Percentiles rank a stretch among this genome's conserved stretches.
These are phyloP conservation scores for Hylomyscus alleni DNA, from an alignment of 2,797 vertebrate genomes.

Conservation along the genomic window DNA sequence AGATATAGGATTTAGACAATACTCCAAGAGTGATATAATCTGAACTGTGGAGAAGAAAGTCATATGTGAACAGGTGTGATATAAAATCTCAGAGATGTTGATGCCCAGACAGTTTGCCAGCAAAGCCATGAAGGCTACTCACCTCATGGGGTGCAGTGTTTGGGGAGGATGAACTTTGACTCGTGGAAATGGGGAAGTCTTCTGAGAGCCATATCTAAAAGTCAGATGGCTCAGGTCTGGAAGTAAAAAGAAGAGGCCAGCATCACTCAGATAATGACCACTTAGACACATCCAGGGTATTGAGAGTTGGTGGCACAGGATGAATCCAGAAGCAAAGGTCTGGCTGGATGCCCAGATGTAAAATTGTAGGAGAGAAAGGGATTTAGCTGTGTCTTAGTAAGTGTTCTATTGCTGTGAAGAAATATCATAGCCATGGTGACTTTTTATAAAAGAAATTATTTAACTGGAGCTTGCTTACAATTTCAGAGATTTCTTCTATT, in stretches of 20 bases:
- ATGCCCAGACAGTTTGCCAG: too few species aligned
- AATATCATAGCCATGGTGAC: not conserved
- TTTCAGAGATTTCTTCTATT: not conserved
- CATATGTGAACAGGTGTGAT: rapidly evolving
- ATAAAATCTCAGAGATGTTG: not conserved
- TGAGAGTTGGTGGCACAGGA: not conserved
- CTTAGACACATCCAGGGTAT: not conserved
- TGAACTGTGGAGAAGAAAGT: not conserved
- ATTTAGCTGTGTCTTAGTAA: not conserved
- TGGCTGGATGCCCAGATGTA: not conserved
- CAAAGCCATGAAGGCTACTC: rapidly evolving
- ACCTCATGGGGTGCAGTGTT: not conserved
- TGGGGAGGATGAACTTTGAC: not conserved
- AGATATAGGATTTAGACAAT: not conserved
- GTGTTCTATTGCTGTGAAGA: not conserved
- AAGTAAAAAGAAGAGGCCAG: not conserved
- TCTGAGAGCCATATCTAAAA: not conserved
- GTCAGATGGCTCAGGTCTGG: not conserved
- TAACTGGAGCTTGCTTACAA: not conserved
- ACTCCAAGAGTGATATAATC: too few species aligned
- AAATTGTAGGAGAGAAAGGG: not conserved
- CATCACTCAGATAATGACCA: rapidly evolving
- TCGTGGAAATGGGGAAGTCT: not conserved
- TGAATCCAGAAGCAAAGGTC: not conserved
- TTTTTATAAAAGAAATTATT: not conserved